Conservation (phyloP, 2,797 vertebrate genomes). For the Cephalopachus bancanus region DNA sequence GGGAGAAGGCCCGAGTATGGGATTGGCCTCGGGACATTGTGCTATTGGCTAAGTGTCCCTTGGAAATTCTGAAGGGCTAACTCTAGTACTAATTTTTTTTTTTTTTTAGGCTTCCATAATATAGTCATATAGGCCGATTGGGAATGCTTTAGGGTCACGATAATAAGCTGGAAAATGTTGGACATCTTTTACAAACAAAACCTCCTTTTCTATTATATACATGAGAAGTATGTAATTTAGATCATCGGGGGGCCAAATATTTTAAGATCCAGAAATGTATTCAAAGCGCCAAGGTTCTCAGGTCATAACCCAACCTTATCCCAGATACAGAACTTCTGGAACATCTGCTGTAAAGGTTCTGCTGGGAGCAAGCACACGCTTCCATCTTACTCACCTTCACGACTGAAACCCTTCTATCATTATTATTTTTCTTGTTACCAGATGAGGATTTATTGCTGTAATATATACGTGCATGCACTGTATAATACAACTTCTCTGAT, state of each 20-base stretch:
- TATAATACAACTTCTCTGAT: conserved; percentile 79
- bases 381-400: conserved; percentile 25
- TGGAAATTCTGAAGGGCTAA: not conserved
- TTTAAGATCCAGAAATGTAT: not conserved
- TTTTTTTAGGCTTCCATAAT: conserved; percentile 47
- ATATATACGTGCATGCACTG: conserved; percentile 63
- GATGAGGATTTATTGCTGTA: conserved; percentile 62
- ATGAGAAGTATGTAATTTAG: not conserved
- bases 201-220: not conserved
- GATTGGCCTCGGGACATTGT: not conserved
- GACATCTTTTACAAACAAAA: conserved; percentile 36
- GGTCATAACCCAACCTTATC: not conserved
- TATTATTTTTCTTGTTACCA: conserved; percentile 76
- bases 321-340: not conserved
- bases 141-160: not conserved
- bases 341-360: not conserved
- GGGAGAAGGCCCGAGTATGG: not conserved
- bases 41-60: not conserved
- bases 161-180: conserved; percentile 20
- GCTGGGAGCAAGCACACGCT: not conserved
- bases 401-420: conserved; percentile 41
- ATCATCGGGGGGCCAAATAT: not conserved
- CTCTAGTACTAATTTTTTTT: conserved; percentile 8
- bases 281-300: not conserved
- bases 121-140: not conserved